Evolutionary conservation across 2,113 vertebrate genomes (phyloP), one percentile per base, ranked within the genome.

Genomic region (Anarhynchus alexandrinus): DNA sequence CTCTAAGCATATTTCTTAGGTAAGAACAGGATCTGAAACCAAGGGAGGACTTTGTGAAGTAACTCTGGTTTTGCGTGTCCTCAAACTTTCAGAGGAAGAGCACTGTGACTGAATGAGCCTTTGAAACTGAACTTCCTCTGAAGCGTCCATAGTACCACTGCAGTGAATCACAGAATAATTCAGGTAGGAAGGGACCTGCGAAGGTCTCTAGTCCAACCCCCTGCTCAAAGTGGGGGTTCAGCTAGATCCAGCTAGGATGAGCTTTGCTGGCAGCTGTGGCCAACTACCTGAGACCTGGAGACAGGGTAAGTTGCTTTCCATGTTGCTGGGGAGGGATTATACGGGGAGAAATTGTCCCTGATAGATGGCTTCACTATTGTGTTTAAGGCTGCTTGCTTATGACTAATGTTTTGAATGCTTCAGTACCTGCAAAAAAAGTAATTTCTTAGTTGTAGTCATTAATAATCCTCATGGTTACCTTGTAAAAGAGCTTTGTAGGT

Each of bases 291-390:
- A 76, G 14, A 74, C 15, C 5, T 23, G 16, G n/a, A 65, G 38
- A 18, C 15, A 47, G 38, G 6, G 10, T 36, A 59, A 47, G 18
- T 47, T 40, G 42, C 10, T 47, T 61, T 86, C 10, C 13, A 4
- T 15, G 36, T 3, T 32, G 13, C 38, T 72, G 45, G 21, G 61
- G 38, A 86, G 40, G 20, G 9, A 2, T n/a, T 51, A n/a, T 27
- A 47, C 0, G 0, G 5, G 17, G 17, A 73, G 10, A 51, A 73
- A 45, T 8, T 23, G 11, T 51, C 2, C 0, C 22, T 9, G 17
- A 11, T 19, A 45, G 19, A 30, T 54, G n/a, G 11, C 47, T 61
- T 78, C 52, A 30, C 15, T 72, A 10, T 15, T 58, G 32, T 30
- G 22, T 57, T 91, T 38, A 55, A 72, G 8, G 42, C 40, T 83